Evolutionary conservation across 1,140 invertebrate species (phyloP).

Genomic region (Cyrtorhinus lividipennis): DNA sequence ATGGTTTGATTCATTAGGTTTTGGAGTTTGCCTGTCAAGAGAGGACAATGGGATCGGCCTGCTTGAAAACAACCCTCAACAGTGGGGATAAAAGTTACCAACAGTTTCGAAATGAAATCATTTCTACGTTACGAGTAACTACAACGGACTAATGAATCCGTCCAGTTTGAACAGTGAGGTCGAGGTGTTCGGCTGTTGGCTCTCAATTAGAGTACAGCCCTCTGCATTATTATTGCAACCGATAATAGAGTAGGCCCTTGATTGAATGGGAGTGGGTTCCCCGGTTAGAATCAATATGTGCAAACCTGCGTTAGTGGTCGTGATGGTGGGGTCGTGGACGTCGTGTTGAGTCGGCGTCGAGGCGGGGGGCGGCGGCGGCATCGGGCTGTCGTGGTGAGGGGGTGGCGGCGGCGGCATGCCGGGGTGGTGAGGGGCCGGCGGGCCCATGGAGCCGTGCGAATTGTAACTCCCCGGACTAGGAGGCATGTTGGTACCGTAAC

Average conservation of each 20-base stretch:
- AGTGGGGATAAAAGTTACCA: no score
- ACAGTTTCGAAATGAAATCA: no score
- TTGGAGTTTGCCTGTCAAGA: no score
- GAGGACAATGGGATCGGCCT: no score
- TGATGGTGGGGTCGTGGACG: slow-evolving; percentile 41
- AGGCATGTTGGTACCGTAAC: slow-evolving; percentile 38
- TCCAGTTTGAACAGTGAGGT: background rate
- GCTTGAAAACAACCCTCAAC: no score
- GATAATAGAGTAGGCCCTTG: no score
- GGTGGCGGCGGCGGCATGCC: slow-evolving; percentile 32
- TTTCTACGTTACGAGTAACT: no score
- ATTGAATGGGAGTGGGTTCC: no score
- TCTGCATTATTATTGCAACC: no score
- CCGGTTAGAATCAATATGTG: background rate
- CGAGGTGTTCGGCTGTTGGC: background rate
- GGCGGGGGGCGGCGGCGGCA: slow-evolving; percentile 42
- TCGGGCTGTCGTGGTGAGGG: slow-evolving; percentile 36
- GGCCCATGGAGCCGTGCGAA: slow-evolving; percentile 39
- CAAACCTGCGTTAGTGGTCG: slow-evolving; percentile 37
- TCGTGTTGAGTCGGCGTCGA: slow-evolving; percentile 40
- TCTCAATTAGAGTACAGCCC: background rate
- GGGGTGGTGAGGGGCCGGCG: slow-evolving; percentile 32
- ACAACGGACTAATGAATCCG: no score
- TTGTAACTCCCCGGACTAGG: slow-evolving; percentile 28
- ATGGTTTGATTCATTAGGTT: no score